Base-by-base conservation (phyloP, 2,888 invertebrate genomes). In the Spodoptera picta region DNA sequence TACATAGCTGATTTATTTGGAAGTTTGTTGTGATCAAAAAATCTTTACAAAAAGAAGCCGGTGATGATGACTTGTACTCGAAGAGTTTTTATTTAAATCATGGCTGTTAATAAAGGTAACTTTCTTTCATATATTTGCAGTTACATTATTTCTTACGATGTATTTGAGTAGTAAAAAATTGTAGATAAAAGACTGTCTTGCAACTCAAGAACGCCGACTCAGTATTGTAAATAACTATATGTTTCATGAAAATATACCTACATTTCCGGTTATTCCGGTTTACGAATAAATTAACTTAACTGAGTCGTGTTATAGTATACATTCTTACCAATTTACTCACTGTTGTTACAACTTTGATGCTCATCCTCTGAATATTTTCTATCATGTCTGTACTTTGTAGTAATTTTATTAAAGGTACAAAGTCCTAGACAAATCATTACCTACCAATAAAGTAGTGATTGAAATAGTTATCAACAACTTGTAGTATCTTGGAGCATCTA, bases 91-190 rank as follows among this genome's bases (percentile, higher is more conserved):
- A 64, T 66, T 69, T 77, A 77, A 60, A 80, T 71, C 77, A 87
- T 87, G 87, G 81, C 79, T 77, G 76, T 49, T 68, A 80, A 65
- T 76, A 85, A 80, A 84, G 86, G 87, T 86, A 83, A 82, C 78
- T 75, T 66, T 67, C 59, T 65, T 65, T 75, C 47, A 56, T 73
- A 60, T 55, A 51, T 67, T 59, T 63, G 27, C 11, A 41, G 9
- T 48, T 46, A 45, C 52, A 44, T 56, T 0, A 4, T 46, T 51
- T 48, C 5, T 43, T 49, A 43, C 7, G 36, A 9, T 27, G 45
- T 41, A 36, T 6, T 43, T 42, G 56, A 42, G 46, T 42, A 51
- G 24, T 56, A 43, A 19, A 54, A 60, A 36, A 42, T 46, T 52
- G 56, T 48, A 31, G n/a, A 2, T 52, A 0, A 41, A 50, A 4